A percentile compares a stretch with the other conserved stretches of the same genome.
phyloP scores from a whole-genome alignment of 2,888 invertebrate species.

The Habroteleia sp. region DNA sequence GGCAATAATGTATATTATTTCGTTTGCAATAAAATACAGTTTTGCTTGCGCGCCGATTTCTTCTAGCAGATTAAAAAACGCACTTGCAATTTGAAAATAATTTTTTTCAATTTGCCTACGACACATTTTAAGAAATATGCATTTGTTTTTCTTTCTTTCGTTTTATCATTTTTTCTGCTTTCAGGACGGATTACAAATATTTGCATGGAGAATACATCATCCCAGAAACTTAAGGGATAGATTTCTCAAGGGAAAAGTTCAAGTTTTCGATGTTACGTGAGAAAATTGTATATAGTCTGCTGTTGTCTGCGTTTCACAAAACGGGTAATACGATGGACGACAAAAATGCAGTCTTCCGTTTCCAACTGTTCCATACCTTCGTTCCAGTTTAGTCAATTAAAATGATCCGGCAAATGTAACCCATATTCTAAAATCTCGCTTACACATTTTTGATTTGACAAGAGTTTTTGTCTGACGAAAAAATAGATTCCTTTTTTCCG shows the following conservation, averaged over 20 bases:
- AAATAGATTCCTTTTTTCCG: too few species aligned
- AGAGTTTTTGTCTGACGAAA: too few species aligned
- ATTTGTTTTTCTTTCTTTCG: conserved; percentile 7
- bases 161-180: conserved; percentile 19
- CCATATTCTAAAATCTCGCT: too few species aligned
- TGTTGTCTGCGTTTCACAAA: conserved; percentile 24
- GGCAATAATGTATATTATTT: too few species aligned
- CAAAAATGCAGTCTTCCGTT: conserved; percentile 23
- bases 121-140: conserved; percentile 12
- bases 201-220: conserved; percentile 50
- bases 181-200: conserved; percentile 46
- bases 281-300: conserved; percentile 43
- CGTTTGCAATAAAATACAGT: too few species aligned
- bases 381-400: conserved; percentile 5
- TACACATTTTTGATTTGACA: too few species aligned
- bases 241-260: conserved; percentile 51
- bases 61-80: too few species aligned
- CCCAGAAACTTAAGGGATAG: conserved; percentile 36
- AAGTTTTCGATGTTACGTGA: conserved; percentile 52
- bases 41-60: too few species aligned
- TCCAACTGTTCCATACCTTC: conserved; percentile 4
- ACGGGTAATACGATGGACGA: conserved; percentile 11
- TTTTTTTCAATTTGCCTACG: conserved; percentile 4
- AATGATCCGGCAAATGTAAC: too few species aligned
- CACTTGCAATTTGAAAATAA: not conserved